A percentile compares a stretch with the other conserved stretches of the same genome.
phyloP scores from a whole-genome alignment of 2,888 invertebrate species.

The Apoderus coryli region DNA sequence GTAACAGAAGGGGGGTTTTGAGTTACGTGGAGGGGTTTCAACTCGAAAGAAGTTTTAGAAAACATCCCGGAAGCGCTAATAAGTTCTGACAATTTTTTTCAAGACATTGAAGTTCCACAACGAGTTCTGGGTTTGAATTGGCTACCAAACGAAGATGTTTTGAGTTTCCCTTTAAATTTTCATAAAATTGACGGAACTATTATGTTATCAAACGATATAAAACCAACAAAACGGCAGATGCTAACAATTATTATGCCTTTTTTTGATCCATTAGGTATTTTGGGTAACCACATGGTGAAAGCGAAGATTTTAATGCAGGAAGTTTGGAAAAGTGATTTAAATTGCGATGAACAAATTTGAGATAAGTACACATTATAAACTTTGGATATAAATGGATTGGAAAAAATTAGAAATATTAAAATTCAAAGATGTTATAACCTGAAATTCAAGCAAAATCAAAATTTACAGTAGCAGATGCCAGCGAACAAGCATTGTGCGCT shows the following conservation, averaged over 20 bases:
- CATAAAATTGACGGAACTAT: slow-evolving; percentile 1
- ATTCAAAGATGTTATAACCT: slow-evolving; percentile 1
- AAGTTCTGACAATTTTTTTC: too few relatives aligned
- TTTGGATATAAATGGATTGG: background rate
- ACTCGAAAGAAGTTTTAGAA: too few relatives aligned
- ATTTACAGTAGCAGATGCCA: slow-evolving; percentile 1
- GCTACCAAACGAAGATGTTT: slow-evolving; percentile 1
- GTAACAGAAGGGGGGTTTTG: too few relatives aligned
- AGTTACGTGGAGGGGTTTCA: too few relatives aligned
- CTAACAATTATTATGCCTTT: slow-evolving; percentile 5
- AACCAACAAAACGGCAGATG: slow-evolving; percentile 4
- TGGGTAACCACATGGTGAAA: slow-evolving; percentile 1
- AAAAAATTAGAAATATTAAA: background rate
- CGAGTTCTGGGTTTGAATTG: slow-evolving; percentile 1
- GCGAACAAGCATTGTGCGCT: slow-evolving; percentile 3
- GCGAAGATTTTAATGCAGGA: too few relatives aligned
- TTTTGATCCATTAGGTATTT: slow-evolving; percentile 5
- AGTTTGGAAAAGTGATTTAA: slow-evolving; percentile 2
- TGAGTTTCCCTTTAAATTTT: slow-evolving; percentile 1
- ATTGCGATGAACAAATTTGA: slow-evolving; percentile 5
- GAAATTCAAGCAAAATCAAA: background rate
- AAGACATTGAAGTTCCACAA: too few relatives aligned
- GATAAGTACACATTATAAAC: background rate
- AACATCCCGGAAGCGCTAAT: too few relatives aligned
- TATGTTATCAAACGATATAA: background rate